These are phyloP conservation scores for Hecatera dysodea DNA, from an alignment of 2,888 invertebrate species.

Conservation along the genomic window DNA sequence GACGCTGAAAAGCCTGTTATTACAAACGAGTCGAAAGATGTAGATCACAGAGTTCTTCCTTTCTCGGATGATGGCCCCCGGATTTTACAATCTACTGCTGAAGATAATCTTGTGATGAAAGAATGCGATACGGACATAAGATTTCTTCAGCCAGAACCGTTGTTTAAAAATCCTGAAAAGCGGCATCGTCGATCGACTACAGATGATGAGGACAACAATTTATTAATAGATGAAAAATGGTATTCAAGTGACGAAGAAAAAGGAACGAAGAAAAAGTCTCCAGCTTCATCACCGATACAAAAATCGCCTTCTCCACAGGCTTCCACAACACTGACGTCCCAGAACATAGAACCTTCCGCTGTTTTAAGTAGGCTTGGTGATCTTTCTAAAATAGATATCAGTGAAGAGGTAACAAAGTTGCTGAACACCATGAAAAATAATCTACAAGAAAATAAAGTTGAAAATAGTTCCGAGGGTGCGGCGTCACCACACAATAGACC, in stretches of 20 bases:
- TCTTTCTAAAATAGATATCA: conserved; percentile 94
- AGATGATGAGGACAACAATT: conserved; percentile 91
- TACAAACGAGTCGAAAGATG: conserved; percentile 83
- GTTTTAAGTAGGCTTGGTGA: conserved; percentile 93
- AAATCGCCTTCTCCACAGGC: conserved; percentile 75
- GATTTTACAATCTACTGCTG: conserved; percentile 68
- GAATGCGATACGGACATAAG: conserved; percentile 88
- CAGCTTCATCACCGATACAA: conserved; percentile 80
- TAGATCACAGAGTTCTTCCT: conserved; percentile 88
- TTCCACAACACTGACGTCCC: conserved; percentile 89
- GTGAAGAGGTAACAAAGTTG: conserved; percentile 93
- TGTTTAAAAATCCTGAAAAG: conserved; percentile 87
- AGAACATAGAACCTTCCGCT: conserved; percentile 87
- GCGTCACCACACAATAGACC: conserved; percentile 73
- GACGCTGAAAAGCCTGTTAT: conserved; percentile 77
- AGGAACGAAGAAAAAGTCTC: conserved; percentile 82
- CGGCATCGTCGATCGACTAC: conserved; percentile 88
- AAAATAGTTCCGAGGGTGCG: conserved; percentile 71
- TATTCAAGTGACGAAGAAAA: conserved; percentile 96
- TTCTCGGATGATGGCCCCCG: conserved; percentile 81
- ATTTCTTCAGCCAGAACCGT: conserved; percentile 86
- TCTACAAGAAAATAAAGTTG: conserved; percentile 80
- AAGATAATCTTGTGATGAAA: conserved; percentile 72
- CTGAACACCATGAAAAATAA: conserved; percentile 91
- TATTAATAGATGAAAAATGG: conserved; percentile 92